phyloP scores from a whole-genome alignment of 2,888 invertebrate species.

The Quadroppia sp. region DNA sequence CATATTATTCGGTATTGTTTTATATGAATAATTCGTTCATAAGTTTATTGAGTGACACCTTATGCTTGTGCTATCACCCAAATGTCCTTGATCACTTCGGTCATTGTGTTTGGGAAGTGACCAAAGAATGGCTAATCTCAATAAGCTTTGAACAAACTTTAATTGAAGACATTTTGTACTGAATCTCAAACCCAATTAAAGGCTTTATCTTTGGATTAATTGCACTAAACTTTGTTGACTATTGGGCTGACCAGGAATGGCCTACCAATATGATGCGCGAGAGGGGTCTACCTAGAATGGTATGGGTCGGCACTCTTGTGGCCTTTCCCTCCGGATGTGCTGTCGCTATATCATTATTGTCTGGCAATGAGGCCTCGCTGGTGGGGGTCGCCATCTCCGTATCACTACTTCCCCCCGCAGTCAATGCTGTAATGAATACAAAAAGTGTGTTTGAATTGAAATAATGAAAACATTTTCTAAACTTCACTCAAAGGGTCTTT shows the following conservation, averaged over 20 bases:
- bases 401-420: slow-evolving; percentile 72
- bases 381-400: slow-evolving; percentile 79
- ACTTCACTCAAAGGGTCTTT: slow-evolving; percentile 43
- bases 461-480: neutral
- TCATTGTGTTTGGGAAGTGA: too few relatives aligned
- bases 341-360: slow-evolving; percentile 70
- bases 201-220: slow-evolving; percentile 65
- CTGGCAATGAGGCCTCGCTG: slow-evolving; percentile 70
- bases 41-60: too few relatives aligned
- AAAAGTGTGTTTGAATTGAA: too few relatives aligned
- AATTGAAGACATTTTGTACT: too few relatives aligned
- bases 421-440: slow-evolving; percentile 68
- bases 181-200: slow-evolving; percentile 41
- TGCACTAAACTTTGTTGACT: slow-evolving; percentile 56
- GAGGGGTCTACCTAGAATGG: slow-evolving; percentile 63
- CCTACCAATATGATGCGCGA: slow-evolving; percentile 65
- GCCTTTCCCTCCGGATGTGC: slow-evolving; percentile 73
- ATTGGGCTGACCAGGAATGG: slow-evolving; percentile 61
- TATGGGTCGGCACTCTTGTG: slow-evolving; percentile 68
- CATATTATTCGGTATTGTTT: slow-evolving; percentile 58
- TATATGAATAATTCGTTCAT: too few relatives aligned
- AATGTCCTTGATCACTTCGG: too few relatives aligned
- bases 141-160: too few relatives aligned
- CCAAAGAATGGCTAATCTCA: too few relatives aligned
- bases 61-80: too few relatives aligned